Evolutionary conservation across 2,797 vertebrate species (phyloP).

Genomic region (Sebastes itinus): DNA sequence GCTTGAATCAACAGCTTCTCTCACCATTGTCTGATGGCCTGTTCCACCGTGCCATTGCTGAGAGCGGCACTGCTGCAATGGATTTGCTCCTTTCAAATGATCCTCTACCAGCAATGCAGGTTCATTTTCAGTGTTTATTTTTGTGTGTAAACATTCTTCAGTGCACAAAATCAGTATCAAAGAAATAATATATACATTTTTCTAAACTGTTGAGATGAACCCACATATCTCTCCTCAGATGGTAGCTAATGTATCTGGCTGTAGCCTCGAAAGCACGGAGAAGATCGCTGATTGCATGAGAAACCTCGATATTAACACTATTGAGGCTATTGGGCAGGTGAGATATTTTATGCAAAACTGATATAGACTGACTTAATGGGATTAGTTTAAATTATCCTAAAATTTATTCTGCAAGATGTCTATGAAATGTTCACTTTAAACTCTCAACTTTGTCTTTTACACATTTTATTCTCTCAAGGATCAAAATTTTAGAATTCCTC

Average conservation of each 20-base stretch:
- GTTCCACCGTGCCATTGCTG: slow-evolving; percentile 77
- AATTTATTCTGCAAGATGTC: not conserved
- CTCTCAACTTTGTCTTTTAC: not conserved
- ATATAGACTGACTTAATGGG: not conserved
- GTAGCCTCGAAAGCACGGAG: slow-evolving; percentile 73
- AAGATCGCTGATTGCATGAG: slow-evolving; percentile 72
- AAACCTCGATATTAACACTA: slow-evolving; percentile 51
- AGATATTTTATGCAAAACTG: not conserved
- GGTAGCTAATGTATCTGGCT: slow-evolving; percentile 70
- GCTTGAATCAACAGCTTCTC: slow-evolving; percentile 67
- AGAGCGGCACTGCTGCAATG: slow-evolving; percentile 80
- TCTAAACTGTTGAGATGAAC: too few species aligned
- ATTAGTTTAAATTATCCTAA: too few species aligned
- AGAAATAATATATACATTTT: too few species aligned
- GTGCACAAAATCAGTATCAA: not conserved
- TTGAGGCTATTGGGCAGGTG: slow-evolving; percentile 54
- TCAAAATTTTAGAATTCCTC: too few species aligned
- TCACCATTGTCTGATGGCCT: slow-evolving; percentile 80
- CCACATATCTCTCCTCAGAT: not conserved
- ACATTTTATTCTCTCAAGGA: slow-evolving; percentile 43
- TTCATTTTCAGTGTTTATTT: slow-evolving; percentile 22
- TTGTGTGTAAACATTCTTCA: not conserved
- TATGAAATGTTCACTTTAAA: not conserved
- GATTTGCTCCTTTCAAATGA: rapidly evolving
- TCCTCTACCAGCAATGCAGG: slow-evolving; percentile 56